Percentiles rank a stretch among this genome's conserved stretches.
Evolutionary conservation across 2,797 vertebrate species (phyloP).

Genomic region (Sebastolobus alascanus): DNA sequence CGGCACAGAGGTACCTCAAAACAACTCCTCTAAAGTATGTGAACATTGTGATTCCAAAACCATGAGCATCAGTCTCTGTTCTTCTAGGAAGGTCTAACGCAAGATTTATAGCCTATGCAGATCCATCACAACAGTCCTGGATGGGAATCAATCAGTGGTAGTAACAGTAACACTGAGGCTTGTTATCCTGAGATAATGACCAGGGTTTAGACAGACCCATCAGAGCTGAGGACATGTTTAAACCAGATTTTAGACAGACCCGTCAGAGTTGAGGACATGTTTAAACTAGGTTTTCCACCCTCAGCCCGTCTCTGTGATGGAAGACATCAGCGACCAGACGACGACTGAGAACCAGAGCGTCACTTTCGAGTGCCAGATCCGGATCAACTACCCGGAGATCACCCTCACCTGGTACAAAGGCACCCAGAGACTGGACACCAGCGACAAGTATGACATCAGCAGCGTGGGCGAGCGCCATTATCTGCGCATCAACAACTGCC

Average conservation of each 20-base stretch:
- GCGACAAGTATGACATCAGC: constrained; percentile 91
- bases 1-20: constrained; percentile 88
- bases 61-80: not conserved
- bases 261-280: too few species aligned
- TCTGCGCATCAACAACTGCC: constrained; percentile 91
- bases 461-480: constrained; percentile 89
- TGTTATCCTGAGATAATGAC: too few species aligned
- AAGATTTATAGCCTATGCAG: too few species aligned
- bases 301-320: constrained; percentile 93
- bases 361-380: constrained; percentile 92
- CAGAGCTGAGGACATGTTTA: too few species aligned
- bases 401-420: constrained; percentile 97
- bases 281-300: constrained; percentile 42
- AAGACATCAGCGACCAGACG: constrained; percentile 92
- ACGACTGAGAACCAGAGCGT: constrained; percentile 88
- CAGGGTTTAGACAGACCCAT: too few species aligned
- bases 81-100: too few species aligned
- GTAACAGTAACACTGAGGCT: too few species aligned
- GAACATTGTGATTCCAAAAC: constrained; percentile 6
- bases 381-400: constrained; percentile 98
- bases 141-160: too few species aligned
- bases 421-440: constrained; percentile 92
- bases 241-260: too few species aligned
- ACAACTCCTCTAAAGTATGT: too few species aligned
- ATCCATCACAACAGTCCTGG: too few species aligned